Evolutionary conservation across 1,140 invertebrate species (phyloP), one percentile per base, ranked within the genome.

Genomic region (Drosophila watanabei): DNA sequence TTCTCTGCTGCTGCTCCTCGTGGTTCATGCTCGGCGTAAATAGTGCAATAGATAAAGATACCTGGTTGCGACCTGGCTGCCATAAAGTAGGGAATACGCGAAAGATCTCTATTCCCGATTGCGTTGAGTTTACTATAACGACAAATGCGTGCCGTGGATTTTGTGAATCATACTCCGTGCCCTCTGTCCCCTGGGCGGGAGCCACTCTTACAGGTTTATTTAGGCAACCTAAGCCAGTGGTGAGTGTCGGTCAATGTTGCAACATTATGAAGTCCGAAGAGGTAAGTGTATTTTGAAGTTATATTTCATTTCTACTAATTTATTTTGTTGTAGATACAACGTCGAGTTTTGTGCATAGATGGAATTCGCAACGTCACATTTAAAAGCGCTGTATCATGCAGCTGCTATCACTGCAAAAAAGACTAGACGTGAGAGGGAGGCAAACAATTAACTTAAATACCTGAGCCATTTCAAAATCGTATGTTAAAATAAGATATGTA

Each of bases 221-320:
- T 46, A 84, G 79, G 20, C 61, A 76, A 33, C 77, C 81, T 8
- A 93, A 93, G 84, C 94, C 96, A 1, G 96, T 98, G 56, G 97
- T 97, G 0, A 97, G 97, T 1, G 94, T 97, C n/a, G 97, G 97
- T 2, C 96, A 97, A 85, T 98, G 97, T 90, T 98, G 97, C 93
- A 97, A 97, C 93, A 98, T 98, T 63, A 97, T 97, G 95, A 97
- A 97, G 73, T 96, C 97, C 0, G 96, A 97, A 94, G 95, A 97
- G 87, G 96, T 97, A 93, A 95, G 95, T 76, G 5, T 16, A 6
- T 1, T 10, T 8, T 33, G n/a, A 14, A 28, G 16, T 45, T 57
- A 11, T 18, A 20, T 5, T 20, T 30, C 39, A 10, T 32, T 57
- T 70, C 5, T 20, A 35, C 11, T 0, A 35, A 20, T 24, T 24